A percentile compares a stretch with the other conserved stretches of the same genome.
Evolutionary conservation across 2,113 vertebrate genomes (phyloP).

Genomic region (Cavia aperea): DNA sequence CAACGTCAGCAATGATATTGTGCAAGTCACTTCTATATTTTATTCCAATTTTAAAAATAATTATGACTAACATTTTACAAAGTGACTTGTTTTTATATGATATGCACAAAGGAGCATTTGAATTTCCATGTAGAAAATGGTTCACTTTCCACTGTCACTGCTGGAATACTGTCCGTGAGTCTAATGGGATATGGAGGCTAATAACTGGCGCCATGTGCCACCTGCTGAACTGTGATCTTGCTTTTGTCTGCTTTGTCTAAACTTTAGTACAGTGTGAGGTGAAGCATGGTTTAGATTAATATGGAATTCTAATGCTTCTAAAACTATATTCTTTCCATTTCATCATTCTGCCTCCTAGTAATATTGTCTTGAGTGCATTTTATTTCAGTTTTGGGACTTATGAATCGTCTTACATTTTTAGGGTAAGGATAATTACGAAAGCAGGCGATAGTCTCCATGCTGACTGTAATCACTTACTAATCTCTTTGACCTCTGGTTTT

Average conservation of each 20-base stretch:
- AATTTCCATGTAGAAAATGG: background rate
- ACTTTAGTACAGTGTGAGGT: background rate
- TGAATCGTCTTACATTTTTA: background rate
- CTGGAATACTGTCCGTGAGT: background rate
- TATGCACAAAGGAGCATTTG: background rate
- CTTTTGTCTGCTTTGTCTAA: background rate
- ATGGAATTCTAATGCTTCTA: background rate
- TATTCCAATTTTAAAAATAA: background rate
- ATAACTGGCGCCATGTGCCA: background rate
- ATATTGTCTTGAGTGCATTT: background rate
- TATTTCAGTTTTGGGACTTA: background rate
- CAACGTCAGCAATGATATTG: background rate
- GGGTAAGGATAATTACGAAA: background rate
- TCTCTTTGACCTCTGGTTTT: background rate
- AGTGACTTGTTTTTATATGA: background rate
- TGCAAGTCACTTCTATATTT: constrained; percentile 11
- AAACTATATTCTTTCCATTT: background rate
- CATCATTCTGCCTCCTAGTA: background rate
- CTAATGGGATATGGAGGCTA: background rate
- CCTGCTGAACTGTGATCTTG: background rate
- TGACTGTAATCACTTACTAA: background rate
- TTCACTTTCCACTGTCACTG: background rate
- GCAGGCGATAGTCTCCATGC: background rate
- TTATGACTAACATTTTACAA: background rate
- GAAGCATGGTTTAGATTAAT: background rate